phyloP scores from a whole-genome alignment of 2,113 vertebrate genomes.

The Bos javanicus region DNA sequence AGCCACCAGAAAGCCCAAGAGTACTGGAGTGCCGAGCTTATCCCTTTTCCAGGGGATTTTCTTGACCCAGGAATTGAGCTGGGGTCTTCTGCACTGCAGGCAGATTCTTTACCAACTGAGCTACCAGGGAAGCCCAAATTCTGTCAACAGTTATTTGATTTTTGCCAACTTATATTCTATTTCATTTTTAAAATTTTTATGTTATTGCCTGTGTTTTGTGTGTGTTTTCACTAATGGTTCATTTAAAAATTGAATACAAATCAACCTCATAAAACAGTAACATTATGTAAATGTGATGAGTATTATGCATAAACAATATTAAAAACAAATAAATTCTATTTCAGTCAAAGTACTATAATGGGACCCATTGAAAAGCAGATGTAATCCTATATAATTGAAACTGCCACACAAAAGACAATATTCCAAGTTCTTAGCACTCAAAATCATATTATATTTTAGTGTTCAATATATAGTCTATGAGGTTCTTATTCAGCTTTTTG shows the following conservation, averaged over 20 bases:
- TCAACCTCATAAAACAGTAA: neutral
- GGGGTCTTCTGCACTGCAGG: neutral
- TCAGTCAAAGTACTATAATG: neutral
- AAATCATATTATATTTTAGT: neutral
- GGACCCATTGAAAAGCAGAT: neutral
- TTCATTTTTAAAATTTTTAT: neutral
- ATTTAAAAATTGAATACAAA: neutral
- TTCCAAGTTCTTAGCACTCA: slow-evolving; percentile 14
- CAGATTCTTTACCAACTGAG: neutral
- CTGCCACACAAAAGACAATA: neutral
- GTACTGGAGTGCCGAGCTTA: neutral
- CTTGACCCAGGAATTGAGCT: neutral
- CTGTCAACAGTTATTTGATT: neutral
- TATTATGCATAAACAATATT: neutral
- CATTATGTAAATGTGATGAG: neutral
- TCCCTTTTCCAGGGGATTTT: neutral
- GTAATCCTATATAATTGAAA: neutral
- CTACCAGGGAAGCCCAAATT: neutral
- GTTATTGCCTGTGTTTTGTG: neutral
- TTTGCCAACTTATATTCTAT: neutral
- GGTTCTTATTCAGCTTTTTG: neutral
- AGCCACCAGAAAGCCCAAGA: neutral
- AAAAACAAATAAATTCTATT: neutral
- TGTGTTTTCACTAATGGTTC: neutral
- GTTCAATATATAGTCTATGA: neutral